Base-by-base conservation (phyloP, 1,140 invertebrate genomes). In the Phocides pigmalion region DNA sequence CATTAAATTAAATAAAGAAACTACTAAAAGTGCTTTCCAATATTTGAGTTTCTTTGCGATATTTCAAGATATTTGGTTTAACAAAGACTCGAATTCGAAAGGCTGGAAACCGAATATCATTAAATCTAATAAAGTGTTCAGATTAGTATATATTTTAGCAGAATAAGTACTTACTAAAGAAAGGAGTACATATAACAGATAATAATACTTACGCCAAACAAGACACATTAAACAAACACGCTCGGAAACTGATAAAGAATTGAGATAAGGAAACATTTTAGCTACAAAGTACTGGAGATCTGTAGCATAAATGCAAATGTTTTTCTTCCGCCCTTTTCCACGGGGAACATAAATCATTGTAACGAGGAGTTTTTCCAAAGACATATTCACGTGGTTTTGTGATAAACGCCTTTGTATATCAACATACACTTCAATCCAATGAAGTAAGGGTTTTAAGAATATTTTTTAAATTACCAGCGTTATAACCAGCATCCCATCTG, bases 301-400 rank as follows among this genome's bases (percentile, higher is more conserved):
- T 28, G 14, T 25, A 51, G 61, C 49, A 22, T 32, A 53, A 63
- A 63, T 44, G 37, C 39, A 63, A 53, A 63, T 42, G 49, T 68
- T 64, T 73, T 68, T 75, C n/a, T 74, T 19, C 54, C 8, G 32
- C 25, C 54, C 41, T 42, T 12, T 82, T 81, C 71, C 68, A 61
- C 41, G 46, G 53, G 35, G 62, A 64, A 71, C 76, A 85, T 88
- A 86, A 86, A 88, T 88, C 83, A 88, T 84, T 74, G 70, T 84
- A 84, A 85, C 82, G 81, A 86, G 74, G 74, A 63, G 64, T 67
- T 72, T 85, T 70, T 68, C 58, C 61, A 70, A 62, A 59, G 74
- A 72, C 68, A 74, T 82, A 82, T 84, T 86, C 79, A 78, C 84
- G 78, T 78, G 67, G 76, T 84, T 81, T 79, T 77, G 44, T 62